Evolutionary conservation across 2,888 invertebrate species (phyloP), one percentile per base, ranked within the genome.

Genomic region (Agriopis leucophaearia): DNA sequence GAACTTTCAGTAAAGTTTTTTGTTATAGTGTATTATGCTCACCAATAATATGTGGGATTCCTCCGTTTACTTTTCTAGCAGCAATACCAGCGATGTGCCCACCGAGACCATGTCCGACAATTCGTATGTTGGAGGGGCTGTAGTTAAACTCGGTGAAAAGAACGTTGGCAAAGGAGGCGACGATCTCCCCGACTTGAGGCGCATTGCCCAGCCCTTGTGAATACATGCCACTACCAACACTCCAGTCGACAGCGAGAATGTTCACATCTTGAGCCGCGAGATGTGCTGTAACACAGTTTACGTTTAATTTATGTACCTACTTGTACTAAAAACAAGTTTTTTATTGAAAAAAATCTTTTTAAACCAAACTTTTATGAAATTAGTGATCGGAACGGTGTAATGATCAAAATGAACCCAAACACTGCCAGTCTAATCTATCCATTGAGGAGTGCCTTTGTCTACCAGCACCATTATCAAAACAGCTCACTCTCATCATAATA

Each of bases 81-180:
- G 90, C 88, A 35, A 92, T 91, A 54, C 92, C 94, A 61, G 91
- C 94, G 9, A 93, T 83, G 68, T 95, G 94, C 1, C 83, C 93
- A 3, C 94, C 88, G 0, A 86, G 77, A 3, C 88, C 88, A 10
- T 79, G 76, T 1, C 94, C 94, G 0, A 94, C 88, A 15, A 94
- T 84, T 40, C 89, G 88, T 42, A 94, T 71, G 54, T 79, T 72
- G 12, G 71, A 73, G 0, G 84, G 56, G 7, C 72, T 73, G 71
- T 92, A 89, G 0, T 83, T 78, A 62, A 93, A 92, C 8, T 76
- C 74, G 13, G 60, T 62, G 3, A 72, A 69, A 9, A 94, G 80
- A 27, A 93, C 82, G 71, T 94, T 92, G 12, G 92, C 75, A 73
- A 94, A 92, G 0, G 74, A 50, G 0, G 94, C 91, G 15, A 94